Evolutionary conservation across 2,797 vertebrate species (phyloP), one percentile per base, ranked within the genome.

Genomic region (Thalassophryne amazonica): DNA sequence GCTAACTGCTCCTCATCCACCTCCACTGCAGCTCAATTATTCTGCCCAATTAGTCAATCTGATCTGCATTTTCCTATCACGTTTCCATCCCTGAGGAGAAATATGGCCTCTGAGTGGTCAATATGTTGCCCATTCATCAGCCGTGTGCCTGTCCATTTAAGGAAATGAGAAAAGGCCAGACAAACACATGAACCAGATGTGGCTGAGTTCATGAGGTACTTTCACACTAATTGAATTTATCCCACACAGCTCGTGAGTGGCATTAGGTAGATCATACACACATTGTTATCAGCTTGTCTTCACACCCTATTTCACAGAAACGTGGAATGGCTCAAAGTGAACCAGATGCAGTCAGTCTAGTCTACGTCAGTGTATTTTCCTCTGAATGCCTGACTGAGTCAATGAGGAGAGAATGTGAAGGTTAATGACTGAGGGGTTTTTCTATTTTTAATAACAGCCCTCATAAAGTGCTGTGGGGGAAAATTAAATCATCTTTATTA

Each of bases 31-130:
- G 86, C 85, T 92, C 91, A 93, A 93, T 94, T 93, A 94, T 93
- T 94, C 92, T 90, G 90, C 91, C 86, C 93, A 93, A 95, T 94
- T 95, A 94, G 92, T 93, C 93, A 93, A 90, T 88, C 91, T 91
- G 90, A 92, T 91, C 88, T 92, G 88, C 87, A 92, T 90, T 91
- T 90, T 83, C 83, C 91, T 89, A 94, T 93, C 89, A 94, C 90
- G 87, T 81, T 91, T 91, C 91, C 89, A 92, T 92, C 91, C 90
- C 88, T 85, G 81, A 87, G 85, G 81, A 93, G 91, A 94, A 93
- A 93, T 92, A 94, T 85, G 86, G 84, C 73, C 83, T 68, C 52
- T 12, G 75, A 86, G 82, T 88, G 91, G 92, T 95, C 94, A 93
- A 94, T 94, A 93, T 53, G 64, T 46, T 76, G 73, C 81, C 81